Conservation (phyloP, 2,113 vertebrate species). For the Menidia beryllina region DNA sequence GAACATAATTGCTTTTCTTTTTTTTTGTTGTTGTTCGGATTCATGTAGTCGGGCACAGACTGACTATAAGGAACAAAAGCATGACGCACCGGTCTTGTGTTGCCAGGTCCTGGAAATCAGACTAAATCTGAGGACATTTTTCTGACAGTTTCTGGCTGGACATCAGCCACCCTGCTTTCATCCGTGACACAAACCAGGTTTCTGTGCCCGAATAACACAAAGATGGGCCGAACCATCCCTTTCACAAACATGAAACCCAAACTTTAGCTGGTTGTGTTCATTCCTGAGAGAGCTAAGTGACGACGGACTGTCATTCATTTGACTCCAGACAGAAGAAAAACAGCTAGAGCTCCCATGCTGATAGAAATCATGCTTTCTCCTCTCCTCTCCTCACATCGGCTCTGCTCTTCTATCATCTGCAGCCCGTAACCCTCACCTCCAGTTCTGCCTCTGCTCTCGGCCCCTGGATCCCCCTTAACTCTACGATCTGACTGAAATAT, state of each 20-base stretch:
- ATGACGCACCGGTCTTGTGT: not conserved
- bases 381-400: constrained; percentile 27
- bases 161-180: constrained; percentile 48
- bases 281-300: constrained; percentile 28
- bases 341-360: constrained; percentile 26
- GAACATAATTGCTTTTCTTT: not conserved
- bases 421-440: constrained; percentile 2
- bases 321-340: constrained; percentile 24
- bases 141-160: constrained; percentile 47
- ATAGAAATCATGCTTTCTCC: constrained; percentile 57
- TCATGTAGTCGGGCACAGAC: too few species aligned
- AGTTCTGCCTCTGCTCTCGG: not conserved
- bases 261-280: constrained; percentile 15
- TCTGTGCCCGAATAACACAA: constrained; percentile 41
- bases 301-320: constrained; percentile 17
- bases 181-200: constrained; percentile 52
- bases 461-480: not conserved
- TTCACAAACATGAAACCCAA: constrained; percentile 24
- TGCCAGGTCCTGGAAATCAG: constrained; percentile 9
- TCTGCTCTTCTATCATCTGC: not conserved
- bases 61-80: constrained; percentile 13
- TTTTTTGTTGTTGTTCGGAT: not conserved
- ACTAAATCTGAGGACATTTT: constrained; percentile 35
- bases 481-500: constrained; percentile 17
- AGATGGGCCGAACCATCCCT: constrained; percentile 30